A percentile compares a stretch with the other conserved stretches of the same genome.
Conservation (phyloP, 2,797 vertebrate species). For the Epinephelus malabaricus region DNA sequence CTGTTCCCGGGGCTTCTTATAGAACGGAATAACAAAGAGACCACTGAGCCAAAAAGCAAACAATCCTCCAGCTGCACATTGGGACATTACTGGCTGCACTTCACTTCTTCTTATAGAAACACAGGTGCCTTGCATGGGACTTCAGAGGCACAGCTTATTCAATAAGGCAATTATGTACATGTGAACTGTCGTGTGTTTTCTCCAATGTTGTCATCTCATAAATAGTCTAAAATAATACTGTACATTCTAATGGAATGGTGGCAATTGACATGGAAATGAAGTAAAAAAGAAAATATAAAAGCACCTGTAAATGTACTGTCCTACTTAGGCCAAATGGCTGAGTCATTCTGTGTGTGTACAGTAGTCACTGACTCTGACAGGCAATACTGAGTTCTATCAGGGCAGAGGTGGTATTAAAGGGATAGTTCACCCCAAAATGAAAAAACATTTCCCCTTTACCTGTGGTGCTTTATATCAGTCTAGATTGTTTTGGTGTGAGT, state of each 20-base stretch:
- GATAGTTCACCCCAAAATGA: too few species aligned
- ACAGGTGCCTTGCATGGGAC: slow-evolving; percentile 53
- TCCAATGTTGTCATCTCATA: slow-evolving; percentile 43
- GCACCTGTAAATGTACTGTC: slow-evolving; percentile 42
- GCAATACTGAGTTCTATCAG: slow-evolving; percentile 10
- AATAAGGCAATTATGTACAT: slow-evolving; percentile 78
- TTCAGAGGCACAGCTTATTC: slow-evolving; percentile 75
- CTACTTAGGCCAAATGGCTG: slow-evolving; percentile 42
- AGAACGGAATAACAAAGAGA: slow-evolving; percentile 40
- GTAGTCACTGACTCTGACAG: slow-evolving; percentile 10
- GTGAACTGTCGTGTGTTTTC: slow-evolving; percentile 47
- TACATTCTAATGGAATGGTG: slow-evolving; percentile 56
- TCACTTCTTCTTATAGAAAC: slow-evolving; percentile 57
- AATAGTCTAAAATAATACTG: slow-evolving; percentile 66
- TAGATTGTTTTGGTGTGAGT: too few species aligned
- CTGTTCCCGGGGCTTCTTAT: slow-evolving; percentile 42
- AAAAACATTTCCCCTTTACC: too few species aligned
- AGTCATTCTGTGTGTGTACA: slow-evolving; percentile 21
- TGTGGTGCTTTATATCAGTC: too few species aligned
- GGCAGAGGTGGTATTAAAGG: not conserved
- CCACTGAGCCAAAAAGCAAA: slow-evolving; percentile 37
- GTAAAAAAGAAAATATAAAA: slow-evolving; percentile 26
- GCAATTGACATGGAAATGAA: slow-evolving; percentile 28
- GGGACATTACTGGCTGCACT: slow-evolving; percentile 51
- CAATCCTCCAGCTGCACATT: slow-evolving; percentile 45